Evolutionary conservation across 2,797 vertebrate genomes (phyloP).

Genomic region (Pseudochromis fuscus): DNA sequence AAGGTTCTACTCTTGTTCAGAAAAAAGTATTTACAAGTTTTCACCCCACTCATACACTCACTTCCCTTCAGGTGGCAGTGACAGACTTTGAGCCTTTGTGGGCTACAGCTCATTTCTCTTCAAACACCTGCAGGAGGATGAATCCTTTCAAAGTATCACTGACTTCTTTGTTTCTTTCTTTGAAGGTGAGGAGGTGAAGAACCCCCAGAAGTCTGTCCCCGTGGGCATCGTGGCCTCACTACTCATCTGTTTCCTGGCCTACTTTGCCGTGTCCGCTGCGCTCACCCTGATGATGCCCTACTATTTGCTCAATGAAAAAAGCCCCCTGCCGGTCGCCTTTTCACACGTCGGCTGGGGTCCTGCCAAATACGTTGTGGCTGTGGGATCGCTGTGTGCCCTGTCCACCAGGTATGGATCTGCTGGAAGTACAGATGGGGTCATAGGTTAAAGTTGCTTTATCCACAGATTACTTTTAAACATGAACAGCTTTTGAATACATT

Average conservation of each 20-base stretch:
- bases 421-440: background rate
- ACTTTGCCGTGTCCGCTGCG: conserved; percentile 90
- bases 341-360: conserved; percentile 86
- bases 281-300: conserved; percentile 94
- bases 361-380: conserved; percentile 87
- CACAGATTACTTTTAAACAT: background rate
- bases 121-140: too few relatives aligned
- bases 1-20: too few relatives aligned
- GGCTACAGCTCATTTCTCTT: too few relatives aligned
- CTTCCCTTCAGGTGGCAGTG: background rate
- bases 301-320: conserved; percentile 85
- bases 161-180: conserved; percentile 8
- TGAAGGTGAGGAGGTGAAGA: conserved; percentile 91
- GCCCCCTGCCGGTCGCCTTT: conserved; percentile 89
- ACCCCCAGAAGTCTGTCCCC: conserved; percentile 90
- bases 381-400: conserved; percentile 90
- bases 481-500: background rate
- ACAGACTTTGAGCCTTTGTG: too few relatives aligned
- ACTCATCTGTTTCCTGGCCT: conserved; percentile 90
- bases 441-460: background rate
- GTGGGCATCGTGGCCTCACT: conserved; percentile 88
- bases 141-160: background rate
- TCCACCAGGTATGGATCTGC: conserved; percentile 85
- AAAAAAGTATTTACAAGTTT: too few relatives aligned
- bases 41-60: background rate